Evolutionary conservation across 2,888 invertebrate genomes (phyloP).

Genomic region (Gnatocerus cornutus): DNA sequence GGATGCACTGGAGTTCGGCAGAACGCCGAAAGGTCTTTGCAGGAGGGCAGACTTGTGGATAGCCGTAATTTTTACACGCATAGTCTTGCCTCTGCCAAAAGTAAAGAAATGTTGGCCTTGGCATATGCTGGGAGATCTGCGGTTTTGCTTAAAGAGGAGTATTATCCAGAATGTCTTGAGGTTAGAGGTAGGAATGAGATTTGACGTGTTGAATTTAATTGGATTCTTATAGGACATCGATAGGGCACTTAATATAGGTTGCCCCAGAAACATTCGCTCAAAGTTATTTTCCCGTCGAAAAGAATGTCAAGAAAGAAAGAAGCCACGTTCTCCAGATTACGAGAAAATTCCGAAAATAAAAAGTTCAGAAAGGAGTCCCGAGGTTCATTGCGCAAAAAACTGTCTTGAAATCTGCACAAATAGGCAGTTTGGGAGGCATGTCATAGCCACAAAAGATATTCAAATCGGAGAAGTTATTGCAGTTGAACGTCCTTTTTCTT

Average conservation of each 20-base stretch:
- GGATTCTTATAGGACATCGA: not conserved
- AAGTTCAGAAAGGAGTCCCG: no score
- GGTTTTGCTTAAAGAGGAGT: slow-evolving; percentile 76
- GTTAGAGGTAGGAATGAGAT: slow-evolving; percentile 47
- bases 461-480: slow-evolving; percentile 82
- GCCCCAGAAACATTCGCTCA: not conserved
- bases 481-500: slow-evolving; percentile 83
- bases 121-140: slow-evolving; percentile 85
- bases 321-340: not conserved
- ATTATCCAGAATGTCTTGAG: slow-evolving; percentile 76
- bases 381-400: no score
- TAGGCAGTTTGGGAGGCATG: slow-evolving; percentile 79
- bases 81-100: not conserved
- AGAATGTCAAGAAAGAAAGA: not conserved
- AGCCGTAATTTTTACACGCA: slow-evolving; percentile 2
- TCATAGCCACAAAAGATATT: slow-evolving; percentile 79
- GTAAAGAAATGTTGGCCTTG: slow-evolving; percentile 60
- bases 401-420: slow-evolving; percentile 76
- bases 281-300: not conserved
- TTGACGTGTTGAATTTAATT: not conserved
- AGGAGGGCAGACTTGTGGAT: not conserved
- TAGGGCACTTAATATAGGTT: slow-evolving; percentile 9
- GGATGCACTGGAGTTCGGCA: not conserved
- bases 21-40: not conserved
- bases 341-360: no score